These are phyloP conservation scores for Cydia pomonella DNA, from an alignment of 1,140 invertebrate genomes.

Conservation along the genomic window DNA sequence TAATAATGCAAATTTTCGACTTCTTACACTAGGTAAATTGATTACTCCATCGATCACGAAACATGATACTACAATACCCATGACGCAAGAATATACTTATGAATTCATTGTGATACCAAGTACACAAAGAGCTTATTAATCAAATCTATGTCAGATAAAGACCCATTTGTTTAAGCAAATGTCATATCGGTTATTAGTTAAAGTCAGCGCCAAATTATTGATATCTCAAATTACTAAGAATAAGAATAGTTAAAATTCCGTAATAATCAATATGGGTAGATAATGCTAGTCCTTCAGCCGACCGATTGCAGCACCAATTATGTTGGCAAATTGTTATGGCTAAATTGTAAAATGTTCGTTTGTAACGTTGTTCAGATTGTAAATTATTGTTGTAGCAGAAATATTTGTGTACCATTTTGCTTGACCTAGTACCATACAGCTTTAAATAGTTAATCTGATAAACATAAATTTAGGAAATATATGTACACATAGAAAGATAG, in stretches of 20 bases:
- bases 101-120: constrained; percentile 23
- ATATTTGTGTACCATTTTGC: background rate
- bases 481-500: too few species aligned
- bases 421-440: too few species aligned
- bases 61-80: constrained; percentile 32
- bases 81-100: constrained; percentile 29
- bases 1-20: constrained; percentile 22
- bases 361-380: background rate
- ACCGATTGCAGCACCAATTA: constrained; percentile 24
- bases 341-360: background rate
- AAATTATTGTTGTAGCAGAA: constrained; percentile 10
- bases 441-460: too few species aligned
- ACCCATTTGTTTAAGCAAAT: constrained; percentile 31
- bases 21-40: constrained; percentile 28
- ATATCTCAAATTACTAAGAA: constrained; percentile 29
- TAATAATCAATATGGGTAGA: constrained; percentile 1
- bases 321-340: constrained; percentile 11
- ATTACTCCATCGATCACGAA: constrained; percentile 31
- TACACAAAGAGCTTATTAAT: constrained; percentile 32
- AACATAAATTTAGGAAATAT: too few species aligned
- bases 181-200: constrained; percentile 32
- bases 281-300: background rate
- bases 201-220: constrained; percentile 24
- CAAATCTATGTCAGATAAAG: constrained; percentile 26
- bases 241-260: constrained; percentile 1